Base-by-base conservation (phyloP, 2,113 vertebrate genomes). In the Onychostoma macrolepis region DNA sequence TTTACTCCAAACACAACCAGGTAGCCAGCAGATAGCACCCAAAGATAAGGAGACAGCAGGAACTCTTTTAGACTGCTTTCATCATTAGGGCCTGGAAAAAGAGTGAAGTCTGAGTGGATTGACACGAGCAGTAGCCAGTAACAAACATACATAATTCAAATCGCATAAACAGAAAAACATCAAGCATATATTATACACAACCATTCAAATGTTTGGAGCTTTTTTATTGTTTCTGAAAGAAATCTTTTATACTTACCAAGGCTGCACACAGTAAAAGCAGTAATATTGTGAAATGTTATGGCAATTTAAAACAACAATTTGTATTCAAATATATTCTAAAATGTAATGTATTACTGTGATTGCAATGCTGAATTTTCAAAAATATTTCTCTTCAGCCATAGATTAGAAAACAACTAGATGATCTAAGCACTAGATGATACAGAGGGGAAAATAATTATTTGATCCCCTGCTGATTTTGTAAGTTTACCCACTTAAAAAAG, bases 1-100 rank as follows among this genome's bases (percentile, higher is more conserved):
- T 99, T 99, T 85, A 98, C 97, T 30, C 98, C 98, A 72, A 99
- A 99, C 86, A 99, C 98, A 0, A 99, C 97, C 85, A 99, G 91
- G 90, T 99, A 99, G 67, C 96, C 96, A 10, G 94, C 92, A 2
- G 98, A 99, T 79, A 99, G 95, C 86, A 99, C 95, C 98, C 98
- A 99, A 56, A 99, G 96, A 92, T 98, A 99, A 0, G 98, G 98
- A 0, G 97, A 99, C 17, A 97, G 93, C 87, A 99, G 95, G 93
- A 99, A 96, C 84, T 99, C 97, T 2, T 92, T 93, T 72, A 99
- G 86, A 26, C 97, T 97, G 88, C 97, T 98, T 24, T 96, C 96
- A 26, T 95, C 92, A 7, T 78, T 85, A 53, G 82, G 89, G 13
- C 94, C 94, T 91, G 90, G 0, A 86, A 41, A 9, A 76, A 81